A percentile compares a stretch with the other conserved stretches of the same genome.
phyloP scores from a whole-genome alignment of 1,140 invertebrate species.

The Drosophila nigromelanica region DNA sequence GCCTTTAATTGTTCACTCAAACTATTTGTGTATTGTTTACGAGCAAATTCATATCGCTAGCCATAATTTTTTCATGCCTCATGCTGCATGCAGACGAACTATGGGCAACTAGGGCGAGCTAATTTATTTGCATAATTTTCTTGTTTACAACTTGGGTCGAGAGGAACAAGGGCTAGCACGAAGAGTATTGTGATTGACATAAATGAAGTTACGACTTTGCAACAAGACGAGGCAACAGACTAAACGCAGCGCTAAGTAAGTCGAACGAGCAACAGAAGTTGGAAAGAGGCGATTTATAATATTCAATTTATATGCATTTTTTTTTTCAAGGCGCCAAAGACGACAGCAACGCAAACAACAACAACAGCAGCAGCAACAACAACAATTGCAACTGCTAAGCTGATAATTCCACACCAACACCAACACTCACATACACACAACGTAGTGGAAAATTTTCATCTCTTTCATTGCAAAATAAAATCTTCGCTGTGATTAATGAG shows the following conservation, averaged over 20 bases:
- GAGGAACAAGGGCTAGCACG: slow-evolving; percentile 23
- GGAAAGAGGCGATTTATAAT: slow-evolving; percentile 78
- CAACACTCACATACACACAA: slow-evolving; percentile 23
- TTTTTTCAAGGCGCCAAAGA: slow-evolving; percentile 1
- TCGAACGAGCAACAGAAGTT: slow-evolving; percentile 55
- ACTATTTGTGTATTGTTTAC: too few relatives aligned
- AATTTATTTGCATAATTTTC: slow-evolving; percentile 80
- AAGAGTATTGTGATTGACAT: slow-evolving; percentile 70
- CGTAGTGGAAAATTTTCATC: slow-evolving; percentile 8
- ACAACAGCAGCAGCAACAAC: slow-evolving; percentile 32
- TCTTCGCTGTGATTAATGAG: slow-evolving; percentile 74
- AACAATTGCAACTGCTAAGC: slow-evolving; percentile 69
- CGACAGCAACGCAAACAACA: slow-evolving; percentile 38
- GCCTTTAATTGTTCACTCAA: too few relatives aligned
- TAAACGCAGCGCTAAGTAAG: slow-evolving; percentile 53
- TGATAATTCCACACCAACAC: slow-evolving; percentile 65
- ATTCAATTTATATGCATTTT: slow-evolving; percentile 83
- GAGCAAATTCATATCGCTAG: too few relatives aligned
- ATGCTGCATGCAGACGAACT: neutral
- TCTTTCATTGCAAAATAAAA: slow-evolving; percentile 46
- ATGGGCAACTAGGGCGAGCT: slow-evolving; percentile 40
- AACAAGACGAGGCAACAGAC: slow-evolving; percentile 32
- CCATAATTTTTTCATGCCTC: neutral
- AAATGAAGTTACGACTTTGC: slow-evolving; percentile 83
- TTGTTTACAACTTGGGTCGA: slow-evolving; percentile 76